Evolutionary conservation across 2,797 vertebrate species (phyloP), one percentile per base, ranked within the genome.

Genomic region (Lutra lutra): DNA sequence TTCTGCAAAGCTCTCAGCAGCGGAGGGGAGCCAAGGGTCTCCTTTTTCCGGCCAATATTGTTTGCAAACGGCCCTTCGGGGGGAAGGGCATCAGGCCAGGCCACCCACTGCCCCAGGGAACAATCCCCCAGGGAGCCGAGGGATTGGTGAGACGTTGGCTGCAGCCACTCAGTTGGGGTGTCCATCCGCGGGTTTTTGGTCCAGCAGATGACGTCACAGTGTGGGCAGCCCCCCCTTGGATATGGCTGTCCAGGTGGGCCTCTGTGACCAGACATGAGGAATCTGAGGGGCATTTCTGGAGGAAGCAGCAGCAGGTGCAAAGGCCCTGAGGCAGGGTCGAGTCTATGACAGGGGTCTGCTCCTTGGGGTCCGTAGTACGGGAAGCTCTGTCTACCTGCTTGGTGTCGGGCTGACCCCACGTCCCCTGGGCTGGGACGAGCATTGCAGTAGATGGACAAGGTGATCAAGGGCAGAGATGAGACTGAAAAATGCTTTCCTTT

Each of bases 11-110:
- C 58, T 21, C 43, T 58, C 20, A 0, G 40, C 0, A 9, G 51
- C 43, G 27, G 27, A 21, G 1, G 9, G n/a, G n/a, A 4, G 2
- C 8, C 0, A 25, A 10, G 4, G 1, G 1, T 3, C 29, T 56
- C 27, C n/a, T 18, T 1, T 0, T 14, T 17, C 54, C 0, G 40
- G 18, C 12, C 64, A 27, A 29, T 5, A 20, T 11, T 21, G 32
- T 35, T 17, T 35, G 20, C 54, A 17, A 32, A 11, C 4, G 23
- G 20, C 13, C 20, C 35, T 17, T 1, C 29, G 9, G 8, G 51
- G 43, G 15, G 20, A 15, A 8, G 21, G 9, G 3, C 3, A 2
- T 70, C 38, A 0, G 75, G 60, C 18, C 35, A 13, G 10, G 1
- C 14, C 20, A 7, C 38, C 3, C 14, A 1, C 11, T 12, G 35